Evolutionary conservation across 2,888 invertebrate species (phyloP).

Genomic region (Pelosia muscerda): DNA sequence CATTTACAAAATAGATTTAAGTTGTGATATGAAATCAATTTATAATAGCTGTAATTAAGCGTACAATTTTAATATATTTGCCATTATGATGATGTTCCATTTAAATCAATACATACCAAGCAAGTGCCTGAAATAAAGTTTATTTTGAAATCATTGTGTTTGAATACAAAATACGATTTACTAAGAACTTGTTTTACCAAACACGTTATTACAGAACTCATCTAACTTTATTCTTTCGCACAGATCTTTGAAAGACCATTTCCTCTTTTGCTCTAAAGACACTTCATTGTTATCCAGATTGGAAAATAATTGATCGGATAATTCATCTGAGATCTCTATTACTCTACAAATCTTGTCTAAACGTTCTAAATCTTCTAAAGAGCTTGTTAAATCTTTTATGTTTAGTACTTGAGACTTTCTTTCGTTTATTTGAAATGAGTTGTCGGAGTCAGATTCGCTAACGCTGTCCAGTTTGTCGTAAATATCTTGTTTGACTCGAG

Average conservation of each 20-base stretch:
- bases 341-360: constrained; percentile 80
- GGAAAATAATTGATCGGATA: constrained; percentile 76
- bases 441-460: constrained; percentile 72
- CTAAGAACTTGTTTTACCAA: constrained; percentile 57
- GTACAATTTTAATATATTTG: constrained; percentile 7
- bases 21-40: constrained; percentile 42
- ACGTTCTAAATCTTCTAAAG: constrained; percentile 73
- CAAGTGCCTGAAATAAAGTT: constrained; percentile 49
- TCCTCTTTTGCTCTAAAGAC: constrained; percentile 44
- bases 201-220: constrained; percentile 77
- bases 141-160: constrained; percentile 40
- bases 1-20: constrained; percentile 35
- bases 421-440: constrained; percentile 72
- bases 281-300: constrained; percentile 53
- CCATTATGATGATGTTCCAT: constrained; percentile 26
- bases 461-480: constrained; percentile 80
- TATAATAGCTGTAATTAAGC: not conserved
- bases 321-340: constrained; percentile 82
- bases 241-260: constrained; percentile 81
- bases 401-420: constrained; percentile 76
- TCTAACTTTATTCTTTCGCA: constrained; percentile 78
- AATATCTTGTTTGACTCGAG: constrained; percentile 62
- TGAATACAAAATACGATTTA: constrained; percentile 32
- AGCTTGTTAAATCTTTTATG: constrained; percentile 73
- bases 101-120: constrained; percentile 50